A percentile compares a stretch with the other conserved stretches of the same genome.
Evolutionary conservation across 2,888 invertebrate species (phyloP).

Genomic region (Drosophila incognita): DNA sequence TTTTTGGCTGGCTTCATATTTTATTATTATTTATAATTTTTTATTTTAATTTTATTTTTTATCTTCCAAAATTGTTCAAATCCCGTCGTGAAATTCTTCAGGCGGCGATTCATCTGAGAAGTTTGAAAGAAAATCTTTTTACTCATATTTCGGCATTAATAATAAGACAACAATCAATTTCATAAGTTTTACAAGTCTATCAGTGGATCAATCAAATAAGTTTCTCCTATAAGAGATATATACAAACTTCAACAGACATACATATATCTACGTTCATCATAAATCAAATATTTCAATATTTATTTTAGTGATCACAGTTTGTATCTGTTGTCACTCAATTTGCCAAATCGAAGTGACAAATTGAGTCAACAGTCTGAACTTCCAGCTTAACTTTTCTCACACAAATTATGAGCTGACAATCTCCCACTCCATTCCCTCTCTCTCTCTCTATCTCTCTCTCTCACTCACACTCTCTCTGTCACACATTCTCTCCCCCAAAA

Average conservation of each 20-base stretch:
- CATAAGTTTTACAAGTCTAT: background rate
- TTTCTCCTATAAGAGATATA: background rate
- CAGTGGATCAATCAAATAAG: background rate
- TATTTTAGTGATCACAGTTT: background rate
- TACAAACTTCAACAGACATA: too few relatives aligned
- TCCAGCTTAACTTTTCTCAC: conserved; percentile 40
- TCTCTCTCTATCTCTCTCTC: background rate
- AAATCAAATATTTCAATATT: background rate
- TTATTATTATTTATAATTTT: background rate
- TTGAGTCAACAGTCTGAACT: conserved; percentile 22
- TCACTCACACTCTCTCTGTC: background rate
- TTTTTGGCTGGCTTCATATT: too few relatives aligned
- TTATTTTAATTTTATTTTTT: background rate
- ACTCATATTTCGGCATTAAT: background rate
- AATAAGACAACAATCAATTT: background rate
- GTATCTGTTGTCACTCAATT: background rate
- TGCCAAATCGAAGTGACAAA: too few relatives aligned
- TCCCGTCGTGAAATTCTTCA: background rate
- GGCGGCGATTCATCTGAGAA: background rate
- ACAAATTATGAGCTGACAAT: conserved; percentile 31
- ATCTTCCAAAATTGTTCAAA: background rate
- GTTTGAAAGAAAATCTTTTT: background rate
- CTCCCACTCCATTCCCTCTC: background rate
- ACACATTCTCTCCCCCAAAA: background rate
- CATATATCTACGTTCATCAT: too few relatives aligned